A percentile compares a stretch with the other conserved stretches of the same genome.
Evolutionary conservation across 2,888 invertebrate genomes (phyloP).

Genomic region (Mesorhabditis spiculigera): DNA sequence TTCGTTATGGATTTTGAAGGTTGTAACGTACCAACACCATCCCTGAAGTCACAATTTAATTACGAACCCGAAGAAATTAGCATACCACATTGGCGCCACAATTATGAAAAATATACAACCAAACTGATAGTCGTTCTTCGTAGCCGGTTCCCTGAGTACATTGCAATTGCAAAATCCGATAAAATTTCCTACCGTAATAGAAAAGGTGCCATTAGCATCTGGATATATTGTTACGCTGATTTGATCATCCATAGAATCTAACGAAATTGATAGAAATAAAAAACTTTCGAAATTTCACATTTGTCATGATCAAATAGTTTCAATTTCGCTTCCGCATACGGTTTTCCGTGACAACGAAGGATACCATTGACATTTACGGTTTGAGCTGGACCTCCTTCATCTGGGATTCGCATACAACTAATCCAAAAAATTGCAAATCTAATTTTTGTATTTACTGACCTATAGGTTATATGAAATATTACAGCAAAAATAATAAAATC

Average conservation of each 20-base stretch:
- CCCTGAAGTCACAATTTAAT: not conserved
- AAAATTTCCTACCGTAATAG: not conserved
- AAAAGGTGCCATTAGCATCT: not conserved
- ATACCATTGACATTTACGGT: not conserved
- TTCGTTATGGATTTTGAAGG: too few relatives aligned
- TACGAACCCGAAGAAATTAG: not conserved
- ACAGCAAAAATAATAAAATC: too few relatives aligned
- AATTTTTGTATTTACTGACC: too few relatives aligned
- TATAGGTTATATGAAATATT: too few relatives aligned
- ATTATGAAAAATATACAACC: conserved; percentile 1
- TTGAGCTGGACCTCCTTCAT: not conserved
- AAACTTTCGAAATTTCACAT: too few relatives aligned
- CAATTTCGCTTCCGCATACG: conserved; percentile 1
- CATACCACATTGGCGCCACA: not conserved
- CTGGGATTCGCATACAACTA: not conserved
- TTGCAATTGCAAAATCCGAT: not conserved
- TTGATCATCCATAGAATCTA: not conserved
- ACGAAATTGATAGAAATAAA: not conserved
- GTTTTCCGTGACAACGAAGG: not conserved
- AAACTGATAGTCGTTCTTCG: not conserved
- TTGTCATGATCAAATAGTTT: not conserved
- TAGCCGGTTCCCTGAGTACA: not conserved
- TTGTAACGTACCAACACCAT: too few relatives aligned
- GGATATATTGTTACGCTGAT: not conserved
- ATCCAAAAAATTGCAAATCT: too few relatives aligned